These are phyloP conservation scores for Pomacea maculata DNA, from an alignment of 1,140 invertebrate species.

Conservation along the genomic window DNA sequence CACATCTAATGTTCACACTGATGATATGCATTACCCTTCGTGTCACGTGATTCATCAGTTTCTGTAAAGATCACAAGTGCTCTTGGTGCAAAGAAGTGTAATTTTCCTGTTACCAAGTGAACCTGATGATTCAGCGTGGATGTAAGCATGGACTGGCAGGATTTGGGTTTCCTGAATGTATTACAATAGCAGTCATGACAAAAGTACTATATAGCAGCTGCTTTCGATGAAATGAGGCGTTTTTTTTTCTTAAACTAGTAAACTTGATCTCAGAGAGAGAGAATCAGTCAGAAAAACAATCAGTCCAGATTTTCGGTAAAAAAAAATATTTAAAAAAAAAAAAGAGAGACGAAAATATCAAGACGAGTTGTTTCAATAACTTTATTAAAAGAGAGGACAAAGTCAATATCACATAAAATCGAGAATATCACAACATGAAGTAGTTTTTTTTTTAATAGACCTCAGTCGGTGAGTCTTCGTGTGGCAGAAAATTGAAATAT, in stretches of 20 bases:
- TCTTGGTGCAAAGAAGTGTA: background rate
- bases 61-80: background rate
- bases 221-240: background rate
- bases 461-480: no score
- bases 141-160: background rate
- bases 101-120: background rate
- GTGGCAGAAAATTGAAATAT: no score
- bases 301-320: background rate
- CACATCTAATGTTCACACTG: no score
- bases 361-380: background rate
- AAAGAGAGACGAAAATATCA: background rate
- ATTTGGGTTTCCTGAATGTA: background rate
- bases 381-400: background rate
- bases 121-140: background rate
- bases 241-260: background rate
- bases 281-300: background rate
- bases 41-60: background rate
- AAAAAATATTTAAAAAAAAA: background rate
- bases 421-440: background rate
- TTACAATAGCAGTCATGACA: background rate
- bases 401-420: background rate
- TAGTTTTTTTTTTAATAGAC: background rate
- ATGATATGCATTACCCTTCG: no score
- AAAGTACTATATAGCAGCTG: background rate
- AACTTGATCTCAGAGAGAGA: background rate